Percentiles rank a stretch among this genome's conserved stretches.
phyloP scores from a whole-genome alignment of 2,113 vertebrate genomes.

The Petrocephalus zakoni region DNA sequence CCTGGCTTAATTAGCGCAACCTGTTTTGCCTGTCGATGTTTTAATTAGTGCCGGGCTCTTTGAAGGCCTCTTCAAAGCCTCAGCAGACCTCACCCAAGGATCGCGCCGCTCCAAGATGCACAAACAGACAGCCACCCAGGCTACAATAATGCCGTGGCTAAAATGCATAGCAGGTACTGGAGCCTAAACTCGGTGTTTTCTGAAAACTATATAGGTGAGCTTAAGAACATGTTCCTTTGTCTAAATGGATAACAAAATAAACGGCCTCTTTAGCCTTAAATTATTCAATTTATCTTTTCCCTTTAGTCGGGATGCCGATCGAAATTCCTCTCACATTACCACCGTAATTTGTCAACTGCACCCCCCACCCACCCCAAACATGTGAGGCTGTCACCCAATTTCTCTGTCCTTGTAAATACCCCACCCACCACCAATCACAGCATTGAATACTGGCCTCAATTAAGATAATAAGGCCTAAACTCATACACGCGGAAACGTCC shows the following conservation, averaged over 20 bases:
- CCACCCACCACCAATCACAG: conserved; percentile 44
- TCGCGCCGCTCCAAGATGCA: background rate
- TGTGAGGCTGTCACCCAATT: conserved; percentile 57
- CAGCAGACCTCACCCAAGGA: background rate
- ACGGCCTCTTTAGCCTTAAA: background rate
- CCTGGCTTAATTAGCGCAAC: background rate
- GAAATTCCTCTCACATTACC: conserved; percentile 52
- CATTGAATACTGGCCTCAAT: conserved; percentile 36
- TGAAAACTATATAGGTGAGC: background rate
- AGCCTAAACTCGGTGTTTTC: background rate
- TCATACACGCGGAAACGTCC: conserved; percentile 16
- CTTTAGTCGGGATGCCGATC: background rate
- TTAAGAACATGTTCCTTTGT: background rate
- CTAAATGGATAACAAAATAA: background rate
- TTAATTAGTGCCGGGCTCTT: conserved; percentile 10
- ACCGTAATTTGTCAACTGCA: conserved; percentile 56
- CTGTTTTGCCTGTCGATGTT: background rate
- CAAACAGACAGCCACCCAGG: background rate
- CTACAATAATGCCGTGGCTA: background rate
- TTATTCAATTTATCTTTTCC: background rate
- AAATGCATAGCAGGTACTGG: background rate
- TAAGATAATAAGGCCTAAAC: conserved; percentile 40
- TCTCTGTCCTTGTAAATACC: conserved; percentile 51
- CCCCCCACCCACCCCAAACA: conserved; percentile 37
- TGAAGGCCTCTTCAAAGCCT: background rate